A percentile compares a stretch with the other conserved stretches of the same genome.
Conservation (phyloP, 2,888 invertebrate species). For the Trissoscelio sp. region DNA sequence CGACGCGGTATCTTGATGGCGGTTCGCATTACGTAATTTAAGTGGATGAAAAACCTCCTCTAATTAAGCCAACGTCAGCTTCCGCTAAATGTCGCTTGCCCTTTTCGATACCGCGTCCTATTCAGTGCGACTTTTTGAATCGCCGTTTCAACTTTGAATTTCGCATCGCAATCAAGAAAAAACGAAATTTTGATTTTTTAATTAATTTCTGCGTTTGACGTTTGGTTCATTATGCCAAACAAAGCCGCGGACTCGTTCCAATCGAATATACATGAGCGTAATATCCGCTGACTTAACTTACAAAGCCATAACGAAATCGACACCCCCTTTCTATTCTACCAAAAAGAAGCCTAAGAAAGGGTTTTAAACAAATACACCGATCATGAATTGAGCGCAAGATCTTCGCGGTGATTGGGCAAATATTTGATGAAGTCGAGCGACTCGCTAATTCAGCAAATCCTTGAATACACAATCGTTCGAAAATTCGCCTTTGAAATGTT, state of each 20-base stretch:
- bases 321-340: constrained; percentile 26
- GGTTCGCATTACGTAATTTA: constrained; percentile 80
- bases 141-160: constrained; percentile 28
- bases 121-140: constrained; percentile 56
- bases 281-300: constrained; percentile 71
- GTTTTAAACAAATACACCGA: constrained; percentile 71
- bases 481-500: constrained; percentile 46
- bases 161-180: not conserved
- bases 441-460: constrained; percentile 70
- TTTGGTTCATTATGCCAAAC: constrained; percentile 16
- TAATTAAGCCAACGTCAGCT: constrained; percentile 79
- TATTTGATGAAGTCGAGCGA: constrained; percentile 80
- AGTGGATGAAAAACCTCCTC: constrained; percentile 81
- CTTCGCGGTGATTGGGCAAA: constrained; percentile 83
- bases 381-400: constrained; percentile 81
- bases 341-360: constrained; percentile 49
- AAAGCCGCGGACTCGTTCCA: not conserved
- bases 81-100: constrained; percentile 77
- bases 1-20: constrained; percentile 73
- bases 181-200: not conserved
- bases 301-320: constrained; percentile 67
- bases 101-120: constrained; percentile 73
- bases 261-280: constrained; percentile 72
- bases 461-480: constrained; percentile 61
- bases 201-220: constrained; percentile 30